A percentile compares a stretch with the other conserved stretches of the same genome.
Conservation (phyloP, 2,888 invertebrate species). For the Archips xylosteana region DNA sequence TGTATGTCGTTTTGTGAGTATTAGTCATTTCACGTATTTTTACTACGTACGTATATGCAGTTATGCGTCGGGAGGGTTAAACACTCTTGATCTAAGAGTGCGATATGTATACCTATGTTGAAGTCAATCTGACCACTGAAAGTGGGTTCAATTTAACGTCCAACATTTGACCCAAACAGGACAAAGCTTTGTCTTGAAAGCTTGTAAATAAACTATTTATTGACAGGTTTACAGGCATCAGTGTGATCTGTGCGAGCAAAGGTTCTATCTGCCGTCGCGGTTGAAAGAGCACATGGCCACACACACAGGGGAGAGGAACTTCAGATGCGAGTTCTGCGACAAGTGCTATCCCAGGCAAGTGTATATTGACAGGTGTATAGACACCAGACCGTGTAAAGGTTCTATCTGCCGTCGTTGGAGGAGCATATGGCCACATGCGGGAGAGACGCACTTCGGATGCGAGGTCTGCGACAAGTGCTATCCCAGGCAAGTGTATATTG, state of each 20-base stretch:
- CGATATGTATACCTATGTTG: too few relatives aligned
- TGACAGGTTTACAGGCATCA: slow-evolving; percentile 65
- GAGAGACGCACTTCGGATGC: slow-evolving; percentile 83
- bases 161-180: too few relatives aligned
- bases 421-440: slow-evolving; percentile 83
- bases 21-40: too few relatives aligned
- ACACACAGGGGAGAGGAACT: slow-evolving; percentile 83
- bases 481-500: slow-evolving; percentile 61
- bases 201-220: background rate
- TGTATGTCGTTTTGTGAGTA: too few relatives aligned
- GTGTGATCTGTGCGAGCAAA: slow-evolving; percentile 74
- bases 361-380: background rate
- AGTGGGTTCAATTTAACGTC: too few relatives aligned
- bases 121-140: too few relatives aligned
- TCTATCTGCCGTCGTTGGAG: slow-evolving; percentile 76
- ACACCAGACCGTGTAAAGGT: too few relatives aligned
- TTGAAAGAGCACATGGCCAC: slow-evolving; percentile 81
- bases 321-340: slow-evolving; percentile 84
- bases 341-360: slow-evolving; percentile 82
- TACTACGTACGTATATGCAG: too few relatives aligned
- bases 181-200: too few relatives aligned
- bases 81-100: too few relatives aligned
- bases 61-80: too few relatives aligned
- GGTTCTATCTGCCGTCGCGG: slow-evolving; percentile 75
- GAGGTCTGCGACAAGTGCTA: slow-evolving; percentile 86